phyloP scores from a whole-genome alignment of 2,797 vertebrate genomes.

The Schizopygopsis pylzovi region DNA sequence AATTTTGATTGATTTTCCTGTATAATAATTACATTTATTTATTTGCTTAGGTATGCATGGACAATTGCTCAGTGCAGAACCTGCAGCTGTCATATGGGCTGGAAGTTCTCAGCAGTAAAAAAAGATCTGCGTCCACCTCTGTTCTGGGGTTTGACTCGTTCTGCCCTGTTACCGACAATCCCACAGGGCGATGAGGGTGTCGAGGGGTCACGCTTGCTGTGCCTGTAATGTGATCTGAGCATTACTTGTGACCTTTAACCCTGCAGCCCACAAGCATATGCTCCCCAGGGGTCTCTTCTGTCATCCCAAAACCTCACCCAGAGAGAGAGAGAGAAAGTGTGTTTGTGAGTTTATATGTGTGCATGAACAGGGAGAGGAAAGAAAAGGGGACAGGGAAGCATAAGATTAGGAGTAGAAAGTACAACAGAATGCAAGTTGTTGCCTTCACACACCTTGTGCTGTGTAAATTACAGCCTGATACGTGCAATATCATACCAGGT shows the following conservation, averaged over 20 bases:
- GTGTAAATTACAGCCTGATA: slow-evolving; percentile 45
- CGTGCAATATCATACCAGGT: slow-evolving; percentile 33
- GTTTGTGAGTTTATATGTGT: slow-evolving; percentile 31
- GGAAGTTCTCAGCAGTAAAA: slow-evolving; percentile 95
- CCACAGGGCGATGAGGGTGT: slow-evolving; percentile 82
- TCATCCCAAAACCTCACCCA: slow-evolving; percentile 37
- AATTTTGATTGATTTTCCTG: not conserved
- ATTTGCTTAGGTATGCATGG: slow-evolving; percentile 89
- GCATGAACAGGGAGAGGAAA: slow-evolving; percentile 30
- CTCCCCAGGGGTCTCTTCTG: slow-evolving; percentile 53
- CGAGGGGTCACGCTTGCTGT: slow-evolving; percentile 85
- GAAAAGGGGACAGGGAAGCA: slow-evolving; percentile 15
- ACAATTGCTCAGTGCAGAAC: slow-evolving; percentile 92
- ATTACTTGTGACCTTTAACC: slow-evolving; percentile 17
- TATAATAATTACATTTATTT: not conserved
- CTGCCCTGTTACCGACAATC: slow-evolving; percentile 92
- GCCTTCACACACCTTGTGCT: slow-evolving; percentile 40
- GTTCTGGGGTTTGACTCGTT: slow-evolving; percentile 98
- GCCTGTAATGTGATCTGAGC: slow-evolving; percentile 84
- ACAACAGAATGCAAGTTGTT: slow-evolving; percentile 17
- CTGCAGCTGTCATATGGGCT: slow-evolving; percentile 94
- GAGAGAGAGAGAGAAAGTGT: slow-evolving; percentile 7
- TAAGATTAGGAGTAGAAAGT: not conserved
- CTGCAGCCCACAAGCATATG: slow-evolving; percentile 16
- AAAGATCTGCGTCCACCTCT: slow-evolving; percentile 92